A percentile compares a stretch with the other conserved stretches of the same genome.
Evolutionary conservation across 2,888 invertebrate species (phyloP).

Genomic region (Willowsia nigromaculata): DNA sequence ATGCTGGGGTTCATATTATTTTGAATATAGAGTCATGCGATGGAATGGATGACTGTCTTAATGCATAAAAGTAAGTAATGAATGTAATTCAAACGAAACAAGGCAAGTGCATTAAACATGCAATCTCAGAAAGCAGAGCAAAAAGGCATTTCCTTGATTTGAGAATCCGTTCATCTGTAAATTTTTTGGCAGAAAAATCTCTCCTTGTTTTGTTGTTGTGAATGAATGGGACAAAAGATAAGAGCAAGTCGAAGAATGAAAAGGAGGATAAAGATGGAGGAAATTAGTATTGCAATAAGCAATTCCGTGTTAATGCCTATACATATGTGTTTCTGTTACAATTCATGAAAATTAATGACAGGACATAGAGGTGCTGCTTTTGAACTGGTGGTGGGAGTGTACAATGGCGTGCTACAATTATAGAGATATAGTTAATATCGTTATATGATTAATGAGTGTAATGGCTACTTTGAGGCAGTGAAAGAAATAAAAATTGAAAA

Average conservation of each 20-base stretch:
- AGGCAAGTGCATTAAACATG: conserved; percentile 35
- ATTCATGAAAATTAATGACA: background rate
- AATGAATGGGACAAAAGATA: conserved; percentile 41
- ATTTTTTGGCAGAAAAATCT: conserved; percentile 59
- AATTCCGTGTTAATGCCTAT: background rate
- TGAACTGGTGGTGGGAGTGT: background rate
- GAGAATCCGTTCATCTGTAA: conserved; percentile 64
- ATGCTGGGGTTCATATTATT: conserved; percentile 49
- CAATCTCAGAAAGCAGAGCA: conserved; percentile 37
- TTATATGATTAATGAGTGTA: background rate
- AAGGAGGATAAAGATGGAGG: conserved; percentile 6
- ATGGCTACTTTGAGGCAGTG: background rate
- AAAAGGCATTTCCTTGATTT: conserved; percentile 64
- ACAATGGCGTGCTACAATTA: background rate
- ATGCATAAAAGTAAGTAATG: background rate
- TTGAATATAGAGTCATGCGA: conserved; percentile 31
- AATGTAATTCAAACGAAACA: conserved; percentile 10
- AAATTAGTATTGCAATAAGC: background rate
- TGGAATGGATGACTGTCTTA: conserved; percentile 11
- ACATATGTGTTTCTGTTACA: background rate
- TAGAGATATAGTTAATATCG: background rate
- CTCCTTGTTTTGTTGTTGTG: conserved; percentile 1
- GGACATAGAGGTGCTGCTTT: conserved; percentile 5
- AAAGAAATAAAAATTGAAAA: background rate
- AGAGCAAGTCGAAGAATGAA: background rate